phyloP scores from a whole-genome alignment of 1,140 invertebrate genomes.

The Idris sp. region DNA sequence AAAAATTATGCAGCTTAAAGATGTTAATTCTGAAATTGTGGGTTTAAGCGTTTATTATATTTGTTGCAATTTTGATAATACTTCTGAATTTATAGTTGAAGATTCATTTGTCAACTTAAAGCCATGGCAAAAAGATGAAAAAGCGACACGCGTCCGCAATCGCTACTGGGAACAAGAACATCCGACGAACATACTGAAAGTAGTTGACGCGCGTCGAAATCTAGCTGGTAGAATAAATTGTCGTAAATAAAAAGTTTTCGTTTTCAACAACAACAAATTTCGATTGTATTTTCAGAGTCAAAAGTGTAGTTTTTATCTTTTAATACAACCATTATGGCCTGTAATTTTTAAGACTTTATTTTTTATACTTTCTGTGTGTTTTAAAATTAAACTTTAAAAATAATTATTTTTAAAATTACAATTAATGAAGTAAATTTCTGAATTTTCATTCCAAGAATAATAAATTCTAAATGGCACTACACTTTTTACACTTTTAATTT shows the following conservation, averaged over 20 bases:
- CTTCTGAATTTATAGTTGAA: constrained; percentile 51
- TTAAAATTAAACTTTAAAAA: background rate
- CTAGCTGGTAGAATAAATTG: constrained; percentile 33
- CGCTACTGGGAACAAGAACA: constrained; percentile 25
- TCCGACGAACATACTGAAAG: constrained; percentile 49
- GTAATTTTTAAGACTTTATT: too few relatives aligned
- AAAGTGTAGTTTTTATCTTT: constrained; percentile 28
- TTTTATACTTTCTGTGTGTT: too few relatives aligned
- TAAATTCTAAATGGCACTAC: constrained; percentile 11
- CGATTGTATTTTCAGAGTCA: constrained; percentile 14
- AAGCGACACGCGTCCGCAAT: constrained; percentile 45
- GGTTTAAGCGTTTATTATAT: constrained; percentile 37
- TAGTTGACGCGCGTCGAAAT: constrained; percentile 49
- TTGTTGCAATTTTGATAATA: constrained; percentile 40
- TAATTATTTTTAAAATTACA: too few relatives aligned
- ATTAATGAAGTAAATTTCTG: too few relatives aligned
- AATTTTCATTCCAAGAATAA: too few relatives aligned
- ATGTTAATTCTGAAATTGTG: too few relatives aligned
- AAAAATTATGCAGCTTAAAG: constrained; percentile 23
- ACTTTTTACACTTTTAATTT: constrained; percentile 29
- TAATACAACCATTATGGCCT: too few relatives aligned
- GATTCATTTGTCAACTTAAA: constrained; percentile 27
- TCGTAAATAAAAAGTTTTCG: constrained; percentile 31
- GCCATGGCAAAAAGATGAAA: constrained; percentile 37
- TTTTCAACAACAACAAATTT: background rate